Base-by-base conservation (phyloP, 2,888 invertebrate species). In the Caenorhabditis imperialis region DNA sequence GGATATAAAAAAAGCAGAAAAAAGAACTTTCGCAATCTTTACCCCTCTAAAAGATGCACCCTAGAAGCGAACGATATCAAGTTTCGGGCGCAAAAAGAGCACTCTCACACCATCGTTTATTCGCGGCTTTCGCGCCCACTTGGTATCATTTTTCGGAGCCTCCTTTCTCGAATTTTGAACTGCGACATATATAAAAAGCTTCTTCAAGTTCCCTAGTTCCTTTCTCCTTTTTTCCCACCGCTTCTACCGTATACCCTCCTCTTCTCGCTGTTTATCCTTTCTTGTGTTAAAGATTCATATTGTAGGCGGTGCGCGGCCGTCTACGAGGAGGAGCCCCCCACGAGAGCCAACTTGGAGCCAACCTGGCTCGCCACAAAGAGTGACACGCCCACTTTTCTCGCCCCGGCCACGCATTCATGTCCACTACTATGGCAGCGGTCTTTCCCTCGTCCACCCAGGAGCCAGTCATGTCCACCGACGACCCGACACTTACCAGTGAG, bases 341-440 rank as follows among this genome's bases (percentile, higher is more conserved):
- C 30, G 27, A 3, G 8, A 63, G 47, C 53, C 67, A 57, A 67
- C 50, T 57, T 57, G 67, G 57, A 67, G 57, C 51, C 42, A 45
- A 45, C 55, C 57, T 57, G 57, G 67, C 57, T 55, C 47, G 48
- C 25, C 65, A 65, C 65, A 65, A 55, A 67, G 67, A 57, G 44
- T 38, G 67, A 44, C 67, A 67, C 67, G 67, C 67, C 67, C 67
- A 67, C 67, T 37, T 42, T 44, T 47, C 27, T 23, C 23, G 23
- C 45, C 45, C 23, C 61, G 23, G 35, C 50, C 54, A 65, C 55
- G 50, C 55, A 65, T 65, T 57, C 65, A 30, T 30, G 30, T 30
- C 30, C 7, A 30, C 30, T 6, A 30, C 30, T 30, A 7, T 10
- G 30, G 10, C 30, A 30, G 7, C 10, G 30, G 10, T 10, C 30